phyloP scores from a whole-genome alignment of 2,113 vertebrate genomes.

The Erythrocercus mccallii region DNA sequence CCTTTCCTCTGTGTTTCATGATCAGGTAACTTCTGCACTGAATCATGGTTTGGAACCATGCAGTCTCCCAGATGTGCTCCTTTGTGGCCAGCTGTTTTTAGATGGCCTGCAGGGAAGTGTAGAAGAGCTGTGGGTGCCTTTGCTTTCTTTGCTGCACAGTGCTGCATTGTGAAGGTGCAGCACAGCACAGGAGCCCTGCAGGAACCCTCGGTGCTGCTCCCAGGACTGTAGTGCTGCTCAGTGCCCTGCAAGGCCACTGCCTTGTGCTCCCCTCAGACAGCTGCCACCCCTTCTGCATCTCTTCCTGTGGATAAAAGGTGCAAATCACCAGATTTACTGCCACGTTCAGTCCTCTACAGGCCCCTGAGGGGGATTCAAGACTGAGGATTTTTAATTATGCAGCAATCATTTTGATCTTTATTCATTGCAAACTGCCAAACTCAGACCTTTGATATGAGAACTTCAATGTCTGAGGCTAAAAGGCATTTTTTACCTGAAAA shows the following conservation, averaged over 20 bases:
- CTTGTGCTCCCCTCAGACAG: accelerated
- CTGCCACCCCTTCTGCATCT: background rate
- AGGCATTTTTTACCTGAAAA: background rate
- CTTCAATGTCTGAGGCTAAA: background rate
- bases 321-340: background rate
- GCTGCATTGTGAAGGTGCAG: background rate
- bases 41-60: background rate
- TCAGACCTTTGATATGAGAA: background rate
- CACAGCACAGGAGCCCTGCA: background rate
- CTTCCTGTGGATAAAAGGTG: background rate
- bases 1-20: background rate
- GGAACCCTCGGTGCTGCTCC: background rate
- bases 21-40: background rate
- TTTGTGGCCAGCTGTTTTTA: background rate
- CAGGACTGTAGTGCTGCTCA: background rate
- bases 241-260: background rate
- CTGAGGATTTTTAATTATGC: background rate
- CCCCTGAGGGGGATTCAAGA: background rate
- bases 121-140: background rate
- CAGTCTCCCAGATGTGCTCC: background rate
- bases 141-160: background rate
- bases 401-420: background rate
- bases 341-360: background rate
- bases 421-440: background rate
- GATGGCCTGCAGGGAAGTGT: accelerated